Percentiles rank a stretch among this genome's conserved stretches.
Conservation (phyloP, 2,113 vertebrate species). For the Gymnorhina tibicen region DNA sequence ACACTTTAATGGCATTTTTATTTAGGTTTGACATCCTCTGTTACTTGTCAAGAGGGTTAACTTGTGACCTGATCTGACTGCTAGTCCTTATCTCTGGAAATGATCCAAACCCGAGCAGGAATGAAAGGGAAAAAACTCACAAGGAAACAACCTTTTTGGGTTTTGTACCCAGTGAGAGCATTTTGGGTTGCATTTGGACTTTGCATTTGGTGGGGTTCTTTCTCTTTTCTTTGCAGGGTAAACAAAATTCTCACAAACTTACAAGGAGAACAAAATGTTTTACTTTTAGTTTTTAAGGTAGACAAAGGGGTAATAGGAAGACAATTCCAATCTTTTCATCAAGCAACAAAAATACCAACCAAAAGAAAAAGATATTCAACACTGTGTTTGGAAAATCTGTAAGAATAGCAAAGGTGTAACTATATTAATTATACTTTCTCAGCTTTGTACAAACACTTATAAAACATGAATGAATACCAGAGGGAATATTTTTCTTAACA, state of each 20-base stretch:
- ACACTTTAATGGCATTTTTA: not conserved
- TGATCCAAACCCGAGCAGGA: not conserved
- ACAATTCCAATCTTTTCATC: not conserved
- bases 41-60: not conserved
- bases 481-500: not conserved
- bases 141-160: not conserved
- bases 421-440: not conserved
- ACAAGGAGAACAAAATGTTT: not conserved
- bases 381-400: not conserved
- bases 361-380: not conserved
- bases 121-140: not conserved
- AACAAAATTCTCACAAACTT: not conserved
- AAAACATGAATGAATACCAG: slow-evolving; percentile 1
- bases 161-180: not conserved
- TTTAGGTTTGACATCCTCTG: not conserved
- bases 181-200: not conserved
- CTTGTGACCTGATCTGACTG: not conserved
- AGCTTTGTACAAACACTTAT: not conserved
- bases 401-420: not conserved
- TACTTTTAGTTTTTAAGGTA: not conserved
- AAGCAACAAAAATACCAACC: not conserved
- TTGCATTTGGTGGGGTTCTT: not conserved
- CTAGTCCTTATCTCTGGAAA: not conserved
- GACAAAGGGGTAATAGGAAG: not conserved
- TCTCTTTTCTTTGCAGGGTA: not conserved